A percentile compares a stretch with the other conserved stretches of the same genome.
Conservation (phyloP, 1,140 invertebrate species). For the Manduca sexta region DNA sequence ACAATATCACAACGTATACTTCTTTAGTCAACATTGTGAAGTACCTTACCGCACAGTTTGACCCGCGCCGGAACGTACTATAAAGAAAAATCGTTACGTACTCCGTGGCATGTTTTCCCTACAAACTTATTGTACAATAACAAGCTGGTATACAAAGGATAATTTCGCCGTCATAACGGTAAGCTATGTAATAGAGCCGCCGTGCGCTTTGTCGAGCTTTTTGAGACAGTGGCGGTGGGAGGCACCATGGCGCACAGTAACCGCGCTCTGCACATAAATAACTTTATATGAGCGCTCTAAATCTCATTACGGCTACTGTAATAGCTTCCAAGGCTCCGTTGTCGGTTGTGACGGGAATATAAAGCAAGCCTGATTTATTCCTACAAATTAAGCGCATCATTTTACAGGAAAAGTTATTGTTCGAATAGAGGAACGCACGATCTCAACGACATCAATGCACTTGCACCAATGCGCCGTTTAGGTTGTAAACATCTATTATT, state of each 20-base stretch:
- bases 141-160: no score
- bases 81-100: no score
- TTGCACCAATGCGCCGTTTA: background rate
- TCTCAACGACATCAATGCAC: background rate
- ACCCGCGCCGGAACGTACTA: no score
- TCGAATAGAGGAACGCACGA: background rate
- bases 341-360: constrained; percentile 66
- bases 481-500: no score
- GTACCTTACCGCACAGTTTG: no score
- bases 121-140: no score
- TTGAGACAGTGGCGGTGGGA: background rate
- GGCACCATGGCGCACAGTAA: constrained; percentile 18
- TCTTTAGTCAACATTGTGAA: no score
- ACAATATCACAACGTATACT: no score
- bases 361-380: constrained; percentile 65
- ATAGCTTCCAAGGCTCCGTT: constrained; percentile 64
- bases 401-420: constrained; percentile 26
- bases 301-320: constrained; percentile 68
- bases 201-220: background rate
- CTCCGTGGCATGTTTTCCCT: no score
- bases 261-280: constrained; percentile 64
- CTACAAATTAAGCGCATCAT: constrained; percentile 58
- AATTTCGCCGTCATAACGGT: no score
- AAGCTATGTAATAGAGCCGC: background rate
- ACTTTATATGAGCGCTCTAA: constrained; percentile 69